A percentile compares a stretch with the other conserved stretches of the same genome.
Conservation (phyloP, 2,797 vertebrate species). For the Paguma larvata region DNA sequence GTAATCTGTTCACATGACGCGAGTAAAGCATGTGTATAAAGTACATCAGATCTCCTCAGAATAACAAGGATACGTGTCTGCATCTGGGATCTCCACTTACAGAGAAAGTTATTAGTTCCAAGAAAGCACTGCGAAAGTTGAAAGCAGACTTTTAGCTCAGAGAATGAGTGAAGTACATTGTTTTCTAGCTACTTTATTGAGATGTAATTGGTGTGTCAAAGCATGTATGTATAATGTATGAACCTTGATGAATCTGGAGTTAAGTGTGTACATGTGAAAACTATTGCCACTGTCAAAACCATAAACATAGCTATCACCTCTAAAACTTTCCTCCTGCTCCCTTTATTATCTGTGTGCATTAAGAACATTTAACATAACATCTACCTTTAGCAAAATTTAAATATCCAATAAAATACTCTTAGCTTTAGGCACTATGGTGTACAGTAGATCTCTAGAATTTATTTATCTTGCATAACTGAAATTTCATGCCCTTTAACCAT, state of each 20-base stretch:
- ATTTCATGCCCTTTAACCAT: not conserved
- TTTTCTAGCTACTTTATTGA: not conserved
- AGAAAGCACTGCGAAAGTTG: not conserved
- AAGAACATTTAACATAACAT: not conserved
- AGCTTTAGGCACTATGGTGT: not conserved
- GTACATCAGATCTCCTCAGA: not conserved
- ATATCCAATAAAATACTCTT: not conserved
- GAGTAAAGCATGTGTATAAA: not conserved
- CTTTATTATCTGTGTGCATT: not conserved
- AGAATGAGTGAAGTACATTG: not conserved
- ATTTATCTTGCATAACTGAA: not conserved
- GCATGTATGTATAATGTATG: not conserved
- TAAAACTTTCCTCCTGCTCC: not conserved
- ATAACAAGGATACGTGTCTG: not conserved
- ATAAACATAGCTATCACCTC: not conserved
- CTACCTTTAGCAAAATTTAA: not conserved
- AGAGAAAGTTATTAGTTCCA: not conserved
- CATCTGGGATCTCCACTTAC: not conserved
- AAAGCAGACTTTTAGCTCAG: not conserved
- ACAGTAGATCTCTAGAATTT: not conserved
- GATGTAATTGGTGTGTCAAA: not conserved
- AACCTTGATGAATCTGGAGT: not conserved
- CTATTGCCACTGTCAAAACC: not conserved
- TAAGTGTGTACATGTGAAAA: not conserved
- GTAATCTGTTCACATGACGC: not conserved